phyloP scores from a whole-genome alignment of 23 tunicate genomes.

The Styela plicata region DNA sequence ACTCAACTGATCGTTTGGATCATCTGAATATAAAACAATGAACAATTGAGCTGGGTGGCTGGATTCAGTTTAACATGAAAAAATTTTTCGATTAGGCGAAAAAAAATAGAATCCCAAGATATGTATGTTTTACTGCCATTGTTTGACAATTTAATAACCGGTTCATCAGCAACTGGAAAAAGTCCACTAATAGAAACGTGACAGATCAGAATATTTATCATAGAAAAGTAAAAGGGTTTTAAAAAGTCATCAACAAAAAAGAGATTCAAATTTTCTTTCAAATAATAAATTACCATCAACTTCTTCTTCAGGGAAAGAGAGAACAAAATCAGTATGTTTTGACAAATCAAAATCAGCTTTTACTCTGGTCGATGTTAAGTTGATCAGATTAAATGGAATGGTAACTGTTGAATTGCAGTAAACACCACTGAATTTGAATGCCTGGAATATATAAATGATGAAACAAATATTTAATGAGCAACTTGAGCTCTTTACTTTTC shows the following conservation, averaged over 20 bases:
- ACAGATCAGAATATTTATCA: background rate
- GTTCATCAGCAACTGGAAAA: too few species aligned
- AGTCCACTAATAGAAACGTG: too few species aligned
- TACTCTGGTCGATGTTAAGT: conserved; percentile 73
- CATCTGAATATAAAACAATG: too few species aligned
- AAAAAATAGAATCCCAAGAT: too few species aligned
- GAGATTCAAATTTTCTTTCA: background rate
- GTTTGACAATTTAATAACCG: too few species aligned
- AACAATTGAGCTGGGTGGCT: too few species aligned
- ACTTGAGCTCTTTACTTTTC: too few species aligned
- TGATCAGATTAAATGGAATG: conserved; percentile 76
- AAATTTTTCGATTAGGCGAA: too few species aligned
- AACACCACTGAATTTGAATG: conserved; percentile 83
- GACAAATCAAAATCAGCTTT: conserved; percentile 69
- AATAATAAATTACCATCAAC: conserved; percentile 44
- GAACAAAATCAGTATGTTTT: conserved; percentile 62
- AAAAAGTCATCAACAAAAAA: too few species aligned
- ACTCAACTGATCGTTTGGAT: conserved; percentile 28
- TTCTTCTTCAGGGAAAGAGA: conserved; percentile 60
- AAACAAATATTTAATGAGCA: background rate
- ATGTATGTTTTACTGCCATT: too few species aligned
- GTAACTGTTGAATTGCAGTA: conserved; percentile 55
- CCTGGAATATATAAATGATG: conserved; percentile 29
- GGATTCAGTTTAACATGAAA: too few species aligned
- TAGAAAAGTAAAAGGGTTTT: background rate